Evolutionary conservation across 2,888 invertebrate species (phyloP).

Genomic region (Adelognathus sp.): DNA sequence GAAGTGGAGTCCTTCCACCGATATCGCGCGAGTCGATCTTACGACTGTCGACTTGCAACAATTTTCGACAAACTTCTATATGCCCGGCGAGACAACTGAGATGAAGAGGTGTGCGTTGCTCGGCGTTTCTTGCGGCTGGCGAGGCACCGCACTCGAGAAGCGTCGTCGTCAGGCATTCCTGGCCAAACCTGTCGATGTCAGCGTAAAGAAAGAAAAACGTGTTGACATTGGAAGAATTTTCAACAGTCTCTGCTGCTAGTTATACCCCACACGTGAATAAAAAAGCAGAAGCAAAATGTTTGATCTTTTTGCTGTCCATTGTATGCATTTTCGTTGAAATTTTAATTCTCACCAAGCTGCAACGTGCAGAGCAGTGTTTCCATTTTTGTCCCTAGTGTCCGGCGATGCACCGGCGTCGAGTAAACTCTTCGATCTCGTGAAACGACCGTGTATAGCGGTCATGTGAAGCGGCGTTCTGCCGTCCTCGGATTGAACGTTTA

Average conservation of each 20-base stretch:
- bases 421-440: constrained; percentile 84
- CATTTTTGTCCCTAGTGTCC: constrained; percentile 84
- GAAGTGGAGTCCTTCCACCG: constrained; percentile 84
- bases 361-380: constrained; percentile 85
- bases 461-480: constrained; percentile 85
- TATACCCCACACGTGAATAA: too few species aligned
- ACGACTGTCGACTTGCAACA: constrained; percentile 81
- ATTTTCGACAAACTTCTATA: constrained; percentile 84
- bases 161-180: constrained; percentile 73
- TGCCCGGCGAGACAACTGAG: constrained; percentile 85
- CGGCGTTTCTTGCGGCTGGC: constrained; percentile 71
- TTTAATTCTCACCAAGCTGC: constrained; percentile 83
- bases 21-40: constrained; percentile 83
- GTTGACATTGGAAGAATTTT: too few species aligned
- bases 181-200: constrained; percentile 80
- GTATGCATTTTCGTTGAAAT: too few species aligned
- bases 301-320: background rate
- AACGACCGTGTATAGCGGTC: constrained; percentile 86
- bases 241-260: too few species aligned
- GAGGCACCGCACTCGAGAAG: constrained; percentile 72
- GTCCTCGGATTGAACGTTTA: constrained; percentile 83
- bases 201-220: too few species aligned
- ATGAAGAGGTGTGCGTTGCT: constrained; percentile 84
- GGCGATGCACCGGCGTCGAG: constrained; percentile 83
- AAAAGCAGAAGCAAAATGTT: background rate